Base-by-base conservation (phyloP, 2,888 invertebrate genomes). In the Tinea trinotella region DNA sequence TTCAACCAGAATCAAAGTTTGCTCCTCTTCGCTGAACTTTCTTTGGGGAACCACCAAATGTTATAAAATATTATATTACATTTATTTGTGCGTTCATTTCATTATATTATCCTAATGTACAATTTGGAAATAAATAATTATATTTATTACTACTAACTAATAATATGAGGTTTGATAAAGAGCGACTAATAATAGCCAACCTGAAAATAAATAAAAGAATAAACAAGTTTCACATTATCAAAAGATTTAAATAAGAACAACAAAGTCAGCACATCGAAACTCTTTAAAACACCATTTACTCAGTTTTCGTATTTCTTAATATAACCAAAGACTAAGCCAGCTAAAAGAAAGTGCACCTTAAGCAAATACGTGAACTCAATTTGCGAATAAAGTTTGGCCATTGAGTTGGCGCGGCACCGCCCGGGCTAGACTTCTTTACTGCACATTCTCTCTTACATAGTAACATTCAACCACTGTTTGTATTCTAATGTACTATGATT, bases 241-340 rank as follows among this genome's bases (percentile, higher is more conserved):
- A 50, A 50, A 50, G 50, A 50, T 50, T 50, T 24, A 13, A 50
- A 50, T 24, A 24, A 5, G 12, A 50, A 50, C 50, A 50, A 50
- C 50, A 50, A 50, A 50, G 50, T 50, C 48, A 70, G 74, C 74
- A 76, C 36, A 34, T n/a, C 17, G 52, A 64, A 74, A 76, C 76
- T 83, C 79, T 81, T 84, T 81, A 81, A 76, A 74, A 81, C 70
- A 67, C 64, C 69, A 76, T 83, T 80, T 76, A 79, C 80, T 83
- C 78, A 83, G 79, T 79, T 83, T 82, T 82, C 82, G 73, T 77
- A 79, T 84, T 84, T 80, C 83, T 84, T 83, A 84, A 84, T 83
- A 84, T 76, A 72, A 65, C 68, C 76, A 76, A 65, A 65, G 68
- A 67, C 72, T 69, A 67, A 76, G 74, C 71, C 58, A 69, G 74